Conservation (phyloP, 2,888 invertebrate species). For the Morpho helenor region DNA sequence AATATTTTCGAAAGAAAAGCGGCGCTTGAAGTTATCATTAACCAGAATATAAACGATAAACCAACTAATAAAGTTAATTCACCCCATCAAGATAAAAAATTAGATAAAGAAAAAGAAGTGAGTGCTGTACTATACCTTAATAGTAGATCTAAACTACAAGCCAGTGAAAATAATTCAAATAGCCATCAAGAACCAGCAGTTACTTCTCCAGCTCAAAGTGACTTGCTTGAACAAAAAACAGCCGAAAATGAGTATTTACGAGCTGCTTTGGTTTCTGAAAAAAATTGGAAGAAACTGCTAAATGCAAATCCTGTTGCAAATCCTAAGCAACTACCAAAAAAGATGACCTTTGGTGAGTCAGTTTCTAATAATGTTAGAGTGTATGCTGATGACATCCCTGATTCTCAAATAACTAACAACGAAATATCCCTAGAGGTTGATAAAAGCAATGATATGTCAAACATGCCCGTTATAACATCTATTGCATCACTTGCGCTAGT, state of each 20-base stretch:
- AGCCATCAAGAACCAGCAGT: not conserved
- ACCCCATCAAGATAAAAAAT: not conserved
- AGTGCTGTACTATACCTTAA: not conserved
- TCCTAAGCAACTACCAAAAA: constrained; percentile 62
- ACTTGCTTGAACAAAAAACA: not conserved
- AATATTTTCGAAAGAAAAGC: constrained; percentile 16
- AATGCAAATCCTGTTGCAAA: constrained; percentile 60
- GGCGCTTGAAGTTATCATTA: not conserved
- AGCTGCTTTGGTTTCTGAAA: constrained; percentile 13
- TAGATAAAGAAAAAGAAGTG: not conserved
- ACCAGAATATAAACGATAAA: not conserved
- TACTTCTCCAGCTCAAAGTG: not conserved
- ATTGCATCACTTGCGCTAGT: constrained; percentile 47
- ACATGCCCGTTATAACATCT: constrained; percentile 57
- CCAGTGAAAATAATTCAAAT: not conserved
- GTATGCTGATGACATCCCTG: not conserved
- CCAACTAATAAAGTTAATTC: not conserved
- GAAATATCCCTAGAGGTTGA: not conserved
- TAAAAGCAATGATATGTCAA: constrained; percentile 9
- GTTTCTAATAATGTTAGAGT: not conserved
- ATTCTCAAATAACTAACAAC: not conserved
- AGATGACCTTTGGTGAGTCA: constrained; percentile 20
- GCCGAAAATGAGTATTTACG: constrained; percentile 5
- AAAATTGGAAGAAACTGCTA: constrained; percentile 34
- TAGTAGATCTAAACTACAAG: not conserved